These are phyloP conservation scores for Poliocrania exsul DNA, from an alignment of 2,797 vertebrate species.

Conservation along the genomic window DNA sequence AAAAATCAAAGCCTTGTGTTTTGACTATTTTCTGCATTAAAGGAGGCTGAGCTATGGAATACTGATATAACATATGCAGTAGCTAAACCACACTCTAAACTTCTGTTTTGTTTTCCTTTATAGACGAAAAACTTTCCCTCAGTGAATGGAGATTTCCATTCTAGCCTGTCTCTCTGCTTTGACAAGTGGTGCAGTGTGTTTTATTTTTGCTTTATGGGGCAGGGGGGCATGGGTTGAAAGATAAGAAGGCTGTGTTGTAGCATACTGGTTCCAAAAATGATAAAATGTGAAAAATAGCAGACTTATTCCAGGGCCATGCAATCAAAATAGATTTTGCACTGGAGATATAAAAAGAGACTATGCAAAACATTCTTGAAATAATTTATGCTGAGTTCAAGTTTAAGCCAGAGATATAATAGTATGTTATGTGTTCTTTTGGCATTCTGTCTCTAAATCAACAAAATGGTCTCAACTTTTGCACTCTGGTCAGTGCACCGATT, in stretches of 20 bases:
- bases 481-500: background rate
- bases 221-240: background rate
- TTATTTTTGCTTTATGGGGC: conserved; percentile 32
- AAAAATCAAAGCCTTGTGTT: background rate
- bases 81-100: background rate
- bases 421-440: conserved; percentile 54
- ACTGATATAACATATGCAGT: background rate
- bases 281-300: conserved; percentile 64
- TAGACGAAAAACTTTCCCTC: background rate
- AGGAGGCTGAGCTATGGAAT: background rate
- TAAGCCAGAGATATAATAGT: conserved; percentile 46
- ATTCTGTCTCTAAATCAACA: conserved; percentile 57
- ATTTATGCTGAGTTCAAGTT: conserved; percentile 68
- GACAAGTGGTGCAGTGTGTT: conserved; percentile 19
- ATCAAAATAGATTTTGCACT: conserved; percentile 63
- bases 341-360: conserved; percentile 59
- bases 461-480: conserved; percentile 22
- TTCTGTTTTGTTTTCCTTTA: background rate
- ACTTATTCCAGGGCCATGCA: conserved; percentile 16
- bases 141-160: conserved; percentile 43
- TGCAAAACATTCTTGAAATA: conserved; percentile 67
- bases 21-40: background rate
- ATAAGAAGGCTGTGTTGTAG: conserved; percentile 24
- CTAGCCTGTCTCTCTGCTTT: conserved; percentile 2
- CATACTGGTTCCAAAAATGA: conserved; percentile 46